Base-by-base conservation (phyloP, 2,888 invertebrate genomes). In the Orchesella flavescens region DNA sequence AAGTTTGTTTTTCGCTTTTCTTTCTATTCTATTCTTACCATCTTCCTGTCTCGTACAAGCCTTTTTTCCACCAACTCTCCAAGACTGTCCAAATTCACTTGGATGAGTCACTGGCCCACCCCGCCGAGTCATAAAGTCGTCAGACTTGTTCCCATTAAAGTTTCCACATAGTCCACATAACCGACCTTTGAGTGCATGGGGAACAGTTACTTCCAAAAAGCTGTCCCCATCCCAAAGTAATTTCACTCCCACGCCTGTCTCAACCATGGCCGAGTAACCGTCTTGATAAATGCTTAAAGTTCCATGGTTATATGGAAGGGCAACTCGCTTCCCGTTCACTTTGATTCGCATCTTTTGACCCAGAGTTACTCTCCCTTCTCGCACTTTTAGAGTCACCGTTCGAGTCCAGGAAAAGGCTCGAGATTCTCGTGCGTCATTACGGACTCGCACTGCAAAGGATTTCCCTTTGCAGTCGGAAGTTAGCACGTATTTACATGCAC, bases 101-200 rank as follows among this genome's bases (percentile, higher is more conserved):
- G 92, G 91, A 88, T 95, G 95, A 65, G 92, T 92, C 83, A 94
- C 92, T 68, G 94, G 90, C 34, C 89, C 88, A 5, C 91, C 91
- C 92, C 91, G 12, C 95, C 95, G 86, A 93, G 93, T 73, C 94
- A 92, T 71, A 93, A 93, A 86, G 91, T 93, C 89, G 74, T 88
- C 88, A 69, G 95, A 93, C 2, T 94, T 93, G 85, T 95, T 92
- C 65, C 94, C 94, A 90, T 98, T 98, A 91, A 95, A 98, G 90
- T 98, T 98, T 0, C 98, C 98, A 89, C 98, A 98, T 19, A 98
- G 91, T 15, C 98, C 98, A 89, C 97, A 97, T 96, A 93, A 91
- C 97, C 98, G 90, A 97, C 98, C 87, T 94, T 95, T 91, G 93
- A 96, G 75, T 91, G 92, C 83, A 92, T 93, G 89, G 4, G 96